Evolutionary conservation across 2,888 invertebrate species (phyloP).

Genomic region (Podabrus alpinus): DNA sequence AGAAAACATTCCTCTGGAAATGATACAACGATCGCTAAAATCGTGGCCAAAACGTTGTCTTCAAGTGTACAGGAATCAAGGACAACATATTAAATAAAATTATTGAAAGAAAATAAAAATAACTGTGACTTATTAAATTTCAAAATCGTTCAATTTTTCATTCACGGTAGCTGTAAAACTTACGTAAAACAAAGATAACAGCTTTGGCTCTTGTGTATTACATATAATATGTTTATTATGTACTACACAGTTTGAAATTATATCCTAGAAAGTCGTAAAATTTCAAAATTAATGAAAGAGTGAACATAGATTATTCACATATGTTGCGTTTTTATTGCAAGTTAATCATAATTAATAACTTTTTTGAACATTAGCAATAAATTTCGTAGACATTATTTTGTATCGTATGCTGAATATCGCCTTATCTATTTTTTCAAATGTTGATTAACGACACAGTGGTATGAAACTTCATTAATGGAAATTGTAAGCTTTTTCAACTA

Average conservation of each 20-base stretch:
- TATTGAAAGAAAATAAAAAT: too few relatives aligned
- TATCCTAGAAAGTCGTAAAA: neutral
- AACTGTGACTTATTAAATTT: too few relatives aligned
- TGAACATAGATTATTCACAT: neutral
- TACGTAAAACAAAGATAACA: neutral
- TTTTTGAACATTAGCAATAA: neutral
- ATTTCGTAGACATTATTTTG: neutral
- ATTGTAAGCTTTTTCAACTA: neutral
- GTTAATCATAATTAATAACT: neutral
- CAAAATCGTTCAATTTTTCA: too few relatives aligned
- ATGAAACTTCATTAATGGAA: neutral
- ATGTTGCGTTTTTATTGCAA: too few relatives aligned
- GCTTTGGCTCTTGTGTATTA: neutral
- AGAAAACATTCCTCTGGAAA: too few relatives aligned
- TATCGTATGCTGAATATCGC: neutral
- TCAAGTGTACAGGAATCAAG: too few relatives aligned
- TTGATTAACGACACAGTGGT: neutral
- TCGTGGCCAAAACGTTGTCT: too few relatives aligned
- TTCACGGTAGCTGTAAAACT: too few relatives aligned
- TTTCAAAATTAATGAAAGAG: neutral
- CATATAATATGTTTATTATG: too few relatives aligned
- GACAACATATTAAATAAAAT: too few relatives aligned
- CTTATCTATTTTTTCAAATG: neutral
- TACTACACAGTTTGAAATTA: neutral
- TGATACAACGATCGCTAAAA: too few relatives aligned